phyloP scores from a whole-genome alignment of 2,113 vertebrate genomes.

The Microcebus lehilahytsara region DNA sequence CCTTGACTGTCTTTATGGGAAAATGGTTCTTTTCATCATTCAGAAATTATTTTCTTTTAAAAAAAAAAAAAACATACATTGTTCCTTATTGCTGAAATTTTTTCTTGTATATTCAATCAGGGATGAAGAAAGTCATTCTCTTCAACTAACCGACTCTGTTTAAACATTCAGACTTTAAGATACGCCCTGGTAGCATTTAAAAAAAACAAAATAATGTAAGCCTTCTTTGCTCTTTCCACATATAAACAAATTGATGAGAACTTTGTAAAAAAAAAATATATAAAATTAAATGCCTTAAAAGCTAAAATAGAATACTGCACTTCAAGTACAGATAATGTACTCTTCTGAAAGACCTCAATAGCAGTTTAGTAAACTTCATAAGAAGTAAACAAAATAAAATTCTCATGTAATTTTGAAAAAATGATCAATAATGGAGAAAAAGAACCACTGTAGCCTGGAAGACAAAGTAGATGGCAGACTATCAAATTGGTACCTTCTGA shows the following conservation, averaged over 20 bases:
- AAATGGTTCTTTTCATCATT: conserved; percentile 42
- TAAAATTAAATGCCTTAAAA: not conserved
- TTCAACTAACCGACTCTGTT: not conserved
- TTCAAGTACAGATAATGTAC: not conserved
- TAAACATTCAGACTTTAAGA: not conserved
- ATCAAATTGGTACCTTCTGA: not conserved
- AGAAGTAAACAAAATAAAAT: not conserved
- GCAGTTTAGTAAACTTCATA: not conserved
- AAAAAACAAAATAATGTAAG: not conserved
- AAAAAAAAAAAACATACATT: conserved; percentile 17
- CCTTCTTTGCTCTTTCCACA: conserved; percentile 10
- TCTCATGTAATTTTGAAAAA: not conserved
- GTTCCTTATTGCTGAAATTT: conserved; percentile 5
- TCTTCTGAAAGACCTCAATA: not conserved
- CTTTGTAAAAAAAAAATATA: not conserved
- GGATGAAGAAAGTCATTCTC: not conserved
- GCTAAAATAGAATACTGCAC: not conserved
- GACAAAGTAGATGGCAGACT: not conserved
- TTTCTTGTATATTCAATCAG: not conserved
- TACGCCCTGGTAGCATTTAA: not conserved
- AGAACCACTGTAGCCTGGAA: not conserved
- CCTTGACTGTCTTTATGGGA: conserved; percentile 18
- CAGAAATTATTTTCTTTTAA: not conserved
- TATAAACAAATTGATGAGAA: not conserved
- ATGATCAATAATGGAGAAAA: not conserved